A percentile compares a stretch with the other conserved stretches of the same genome.
phyloP scores from a whole-genome alignment of 2,113 vertebrate genomes.

The Gymnobelideus leadbeateri region DNA sequence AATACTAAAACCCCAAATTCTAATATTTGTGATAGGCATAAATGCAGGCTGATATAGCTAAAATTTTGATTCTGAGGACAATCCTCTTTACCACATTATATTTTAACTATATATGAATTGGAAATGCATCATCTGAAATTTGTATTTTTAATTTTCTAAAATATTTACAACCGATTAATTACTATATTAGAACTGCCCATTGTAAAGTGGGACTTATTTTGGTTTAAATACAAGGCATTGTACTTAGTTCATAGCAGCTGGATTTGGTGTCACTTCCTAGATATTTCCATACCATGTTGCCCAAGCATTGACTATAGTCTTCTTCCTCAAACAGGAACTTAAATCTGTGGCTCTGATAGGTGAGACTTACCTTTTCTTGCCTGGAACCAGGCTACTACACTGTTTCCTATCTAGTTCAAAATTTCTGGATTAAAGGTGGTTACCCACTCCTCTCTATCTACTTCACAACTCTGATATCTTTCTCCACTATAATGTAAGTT shows the following conservation, averaged over 20 bases:
- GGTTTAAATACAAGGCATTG: neutral
- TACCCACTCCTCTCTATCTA: neutral
- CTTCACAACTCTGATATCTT: neutral
- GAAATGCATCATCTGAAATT: neutral
- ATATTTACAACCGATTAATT: slow-evolving; percentile 30
- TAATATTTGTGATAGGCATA: neutral
- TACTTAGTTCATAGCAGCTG: neutral
- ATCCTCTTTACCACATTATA: neutral
- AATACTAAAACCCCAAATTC: slow-evolving; percentile 40
- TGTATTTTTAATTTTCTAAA: slow-evolving; percentile 37
- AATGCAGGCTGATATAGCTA: neutral
- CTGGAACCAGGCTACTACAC: neutral
- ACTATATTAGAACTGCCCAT: neutral
- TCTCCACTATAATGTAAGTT: neutral
- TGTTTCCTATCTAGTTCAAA: neutral
- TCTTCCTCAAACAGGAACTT: neutral
- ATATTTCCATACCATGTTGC: neutral
- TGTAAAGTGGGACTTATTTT: neutral
- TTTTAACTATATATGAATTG: neutral
- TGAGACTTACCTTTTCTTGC: neutral
- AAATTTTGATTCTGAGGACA: neutral
- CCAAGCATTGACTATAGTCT: neutral
- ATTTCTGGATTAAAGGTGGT: neutral
- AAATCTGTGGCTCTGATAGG: neutral
- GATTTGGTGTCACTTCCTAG: neutral